Evolutionary conservation across 2,888 invertebrate genomes (phyloP), one percentile per base, ranked within the genome.

Genomic region (Ormia ochracea): DNA sequence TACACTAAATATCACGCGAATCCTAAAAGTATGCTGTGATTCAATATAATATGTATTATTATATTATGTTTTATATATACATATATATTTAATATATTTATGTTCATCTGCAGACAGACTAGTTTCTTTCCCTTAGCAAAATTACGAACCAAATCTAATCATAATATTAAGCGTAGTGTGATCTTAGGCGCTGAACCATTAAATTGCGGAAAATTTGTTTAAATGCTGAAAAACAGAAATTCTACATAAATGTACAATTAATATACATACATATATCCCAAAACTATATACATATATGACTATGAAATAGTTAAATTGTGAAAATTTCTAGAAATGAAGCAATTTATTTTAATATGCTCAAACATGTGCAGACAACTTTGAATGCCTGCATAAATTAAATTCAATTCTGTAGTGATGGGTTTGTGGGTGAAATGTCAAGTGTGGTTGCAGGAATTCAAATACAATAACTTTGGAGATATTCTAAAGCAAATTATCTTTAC

Each of bases 121-220:
- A n/a, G 1, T 26, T 59, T 52, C 14, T n/a, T 28, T 36, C 14
- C 9, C 23, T 26, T 38, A 0, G 12, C 33, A 2, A 50, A 26
- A 43, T 19, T 28, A 12, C 45, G 28, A 6, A 23, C 9, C 14
- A 36, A 65, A n/a, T 45, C 61, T 68, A 63, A 73, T 63, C 73
- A 63, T 41, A 48, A 61, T 58, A 58, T 63, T 69, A 69, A 81
- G 63, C 72, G 56, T 80, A 59, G 82, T 81, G 72, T 73, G 73
- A 81, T 82, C 77, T 82, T 82, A 83, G 81, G 84, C 84, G 83
- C 78, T 82, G 83, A 84, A 76, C 83, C 83, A 82, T 82, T 82
- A 85, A 85, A 85, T 83, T 84, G 82, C 65, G 76, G 73, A 76
- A 74, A 78, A 82, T 72, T 66, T 73, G 36, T 14, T 54, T 31